Conservation (phyloP, 2,113 vertebrate species). For the Neotoma lepida region DNA sequence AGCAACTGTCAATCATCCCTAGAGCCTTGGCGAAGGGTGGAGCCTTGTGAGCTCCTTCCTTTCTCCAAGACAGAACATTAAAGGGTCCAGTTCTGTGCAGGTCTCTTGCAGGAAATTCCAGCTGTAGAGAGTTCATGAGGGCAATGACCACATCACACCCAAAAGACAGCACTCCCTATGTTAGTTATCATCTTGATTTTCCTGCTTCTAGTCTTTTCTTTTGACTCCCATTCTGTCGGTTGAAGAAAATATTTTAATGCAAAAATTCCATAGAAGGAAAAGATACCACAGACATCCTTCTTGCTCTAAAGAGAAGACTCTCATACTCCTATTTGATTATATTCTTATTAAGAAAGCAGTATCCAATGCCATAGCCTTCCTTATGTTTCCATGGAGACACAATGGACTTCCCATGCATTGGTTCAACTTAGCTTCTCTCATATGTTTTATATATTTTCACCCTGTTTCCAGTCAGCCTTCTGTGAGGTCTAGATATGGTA, state of each 20-base stretch:
- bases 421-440: neutral
- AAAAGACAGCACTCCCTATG: neutral
- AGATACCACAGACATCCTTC: neutral
- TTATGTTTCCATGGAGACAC: neutral
- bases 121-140: neutral
- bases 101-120: neutral
- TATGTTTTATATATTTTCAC: neutral
- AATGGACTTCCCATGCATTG: neutral
- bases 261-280: neutral
- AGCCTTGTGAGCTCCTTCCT: neutral
- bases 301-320: slow-evolving; percentile 9
- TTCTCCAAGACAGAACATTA: neutral
- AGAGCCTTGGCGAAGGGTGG: no score
- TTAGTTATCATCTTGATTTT: neutral
- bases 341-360: neutral
- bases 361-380: neutral
- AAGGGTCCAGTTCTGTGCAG: neutral
- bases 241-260: neutral
- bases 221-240: neutral
- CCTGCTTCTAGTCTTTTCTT: neutral
- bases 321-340: neutral
- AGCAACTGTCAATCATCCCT: neutral
- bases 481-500: neutral
- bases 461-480: neutral
- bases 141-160: neutral